phyloP scores from a whole-genome alignment of 2,113 vertebrate species.

The Pitta sordida region DNA sequence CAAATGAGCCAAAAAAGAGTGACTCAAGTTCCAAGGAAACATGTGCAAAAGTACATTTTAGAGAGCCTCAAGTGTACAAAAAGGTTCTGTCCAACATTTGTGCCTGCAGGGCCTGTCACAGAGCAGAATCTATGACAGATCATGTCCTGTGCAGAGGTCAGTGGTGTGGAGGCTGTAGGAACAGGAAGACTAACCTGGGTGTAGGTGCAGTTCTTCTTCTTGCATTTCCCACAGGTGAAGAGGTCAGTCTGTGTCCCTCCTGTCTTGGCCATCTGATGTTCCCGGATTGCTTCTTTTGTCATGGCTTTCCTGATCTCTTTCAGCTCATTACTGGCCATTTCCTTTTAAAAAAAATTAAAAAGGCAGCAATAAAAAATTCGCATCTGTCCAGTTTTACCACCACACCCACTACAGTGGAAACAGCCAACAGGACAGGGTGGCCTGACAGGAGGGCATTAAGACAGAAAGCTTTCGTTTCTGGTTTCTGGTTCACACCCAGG shows the following conservation, averaged over 20 bases:
- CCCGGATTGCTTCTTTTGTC: constrained; percentile 94
- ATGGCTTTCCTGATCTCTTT: constrained; percentile 94
- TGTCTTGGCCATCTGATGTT: constrained; percentile 94
- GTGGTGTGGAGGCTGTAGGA: background rate
- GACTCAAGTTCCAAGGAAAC: background rate
- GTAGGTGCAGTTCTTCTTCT: constrained; percentile 92
- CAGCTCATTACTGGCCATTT: constrained; percentile 96
- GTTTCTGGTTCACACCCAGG: background rate
- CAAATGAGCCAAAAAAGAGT: background rate
- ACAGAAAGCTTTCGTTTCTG: background rate
- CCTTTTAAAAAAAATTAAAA: constrained; percentile 69
- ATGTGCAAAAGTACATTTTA: background rate
- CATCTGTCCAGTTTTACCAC: background rate
- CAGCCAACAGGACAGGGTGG: background rate
- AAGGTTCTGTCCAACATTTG: background rate
- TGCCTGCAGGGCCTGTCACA: background rate
- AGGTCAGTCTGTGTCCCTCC: constrained; percentile 92
- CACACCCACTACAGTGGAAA: background rate
- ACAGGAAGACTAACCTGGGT: constrained; percentile 80
- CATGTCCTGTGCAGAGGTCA: background rate
- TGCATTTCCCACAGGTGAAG: constrained; percentile 91
- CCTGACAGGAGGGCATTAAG: background rate
- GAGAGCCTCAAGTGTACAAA: fast-evolving
- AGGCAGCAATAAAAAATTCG: background rate
- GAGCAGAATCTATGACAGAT: fast-evolving